Evolutionary conservation across 1,140 invertebrate genomes (phyloP), one percentile per base, ranked within the genome.

Genomic region (Wiebesia pumilae): DNA sequence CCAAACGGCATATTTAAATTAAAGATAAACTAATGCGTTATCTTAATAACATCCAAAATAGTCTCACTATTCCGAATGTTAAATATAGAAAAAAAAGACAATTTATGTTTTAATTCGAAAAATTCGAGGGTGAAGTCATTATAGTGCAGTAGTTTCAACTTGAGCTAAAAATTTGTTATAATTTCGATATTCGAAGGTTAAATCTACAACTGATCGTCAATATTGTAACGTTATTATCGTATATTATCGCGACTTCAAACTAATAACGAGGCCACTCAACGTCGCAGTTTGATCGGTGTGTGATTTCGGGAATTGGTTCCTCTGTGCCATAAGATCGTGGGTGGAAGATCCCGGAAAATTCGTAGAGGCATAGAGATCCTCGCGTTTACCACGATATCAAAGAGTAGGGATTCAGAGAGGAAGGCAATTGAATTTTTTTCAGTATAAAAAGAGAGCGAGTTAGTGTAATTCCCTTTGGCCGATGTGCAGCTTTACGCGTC

Each of bases 401-500:
- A 85, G 83, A 83, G 82, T 40, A 90, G 90, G 33, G 9, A n/a
- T 3, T 19, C 71, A 35, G 9, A 0, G 69, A 35, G 35, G 14
- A 16, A 19, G 16, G n/a, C 0, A 19, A 38, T 2, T 6, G 40
- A 43, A 43, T 33, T n/a, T 43, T 43, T 24, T 24, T 27, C 71
- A 24, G 27, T 54, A n/a, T n/a, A 80, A 58, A 80, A 80, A 54
- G 71, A 40, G 71, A 40, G 38, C 6, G 78, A 62, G 51, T 2
- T 2, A 19, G 38, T 89, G 89, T 91, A 92, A 92, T 93, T 93
- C 92, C 92, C 93, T 94, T 94, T 93, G 93, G 91, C 88, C 93
- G 90, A 93, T 94, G 93, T 94, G 93, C 93, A 94, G 88, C 84
- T 89, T 92, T 90, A 93, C 93, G 93, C 93, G 93, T 92, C 93